Percentiles rank a stretch among this genome's conserved stretches.
These are phyloP conservation scores for Isichthys henryi DNA, from an alignment of 2,113 vertebrate species.

Conservation along the genomic window DNA sequence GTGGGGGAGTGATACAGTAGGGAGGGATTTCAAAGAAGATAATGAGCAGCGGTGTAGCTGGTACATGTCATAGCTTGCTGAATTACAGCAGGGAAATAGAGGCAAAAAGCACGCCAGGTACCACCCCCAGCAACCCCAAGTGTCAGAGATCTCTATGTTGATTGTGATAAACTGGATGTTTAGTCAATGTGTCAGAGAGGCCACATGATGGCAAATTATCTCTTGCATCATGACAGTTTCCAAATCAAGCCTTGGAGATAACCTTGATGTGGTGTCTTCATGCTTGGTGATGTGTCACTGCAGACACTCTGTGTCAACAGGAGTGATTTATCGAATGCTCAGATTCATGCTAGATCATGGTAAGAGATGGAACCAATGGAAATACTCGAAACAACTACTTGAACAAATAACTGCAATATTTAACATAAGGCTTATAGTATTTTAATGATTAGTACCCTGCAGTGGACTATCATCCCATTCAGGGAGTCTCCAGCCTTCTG, in stretches of 20 bases:
- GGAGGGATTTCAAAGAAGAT: background rate
- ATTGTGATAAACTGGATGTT: slow-evolving; percentile 8
- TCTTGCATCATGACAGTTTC: background rate
- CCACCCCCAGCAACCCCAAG: background rate
- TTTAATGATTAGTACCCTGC: background rate
- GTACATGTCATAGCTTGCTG: background rate
- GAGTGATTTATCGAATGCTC: background rate
- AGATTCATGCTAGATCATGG: background rate
- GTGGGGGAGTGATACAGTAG: background rate
- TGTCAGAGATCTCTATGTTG: background rate
- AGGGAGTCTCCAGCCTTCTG: background rate
- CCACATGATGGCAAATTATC: slow-evolving; percentile 1
- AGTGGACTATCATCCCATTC: background rate
- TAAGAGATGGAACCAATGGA: background rate
- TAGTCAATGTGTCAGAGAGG: background rate
- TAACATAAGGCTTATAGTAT: background rate
- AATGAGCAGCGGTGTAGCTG: background rate
- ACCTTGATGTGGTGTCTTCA: background rate
- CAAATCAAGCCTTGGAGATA: slow-evolving; percentile 9
- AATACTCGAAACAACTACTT: background rate
- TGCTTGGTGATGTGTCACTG: background rate
- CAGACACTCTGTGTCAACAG: background rate
- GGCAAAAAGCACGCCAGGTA: background rate
- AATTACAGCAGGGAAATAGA: background rate
- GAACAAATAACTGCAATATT: background rate